Base-by-base conservation (phyloP, 2,113 vertebrate species). In the Elephantulus edwardii region DNA sequence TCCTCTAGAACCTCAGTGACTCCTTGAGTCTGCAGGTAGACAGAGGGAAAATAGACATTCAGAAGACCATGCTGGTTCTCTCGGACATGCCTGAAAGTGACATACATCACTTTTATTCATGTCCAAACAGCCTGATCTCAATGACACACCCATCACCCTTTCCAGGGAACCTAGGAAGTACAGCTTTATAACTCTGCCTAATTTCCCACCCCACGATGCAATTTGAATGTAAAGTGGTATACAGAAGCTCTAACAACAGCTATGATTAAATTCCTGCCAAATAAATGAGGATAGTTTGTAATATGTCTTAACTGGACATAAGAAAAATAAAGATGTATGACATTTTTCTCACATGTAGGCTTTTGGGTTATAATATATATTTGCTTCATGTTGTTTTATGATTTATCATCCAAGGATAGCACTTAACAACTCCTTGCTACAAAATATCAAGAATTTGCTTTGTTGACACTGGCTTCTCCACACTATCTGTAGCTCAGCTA, bases 141-240 rank as follows among this genome's bases (percentile, higher is more conserved):
- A 42, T 35, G 58, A 50, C 50, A 70, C 24, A 38, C 9, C 11
- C 70, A 60, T n/a, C n/a, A n/a, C n/a, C n/a, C n/a, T 20, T 26
- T 87, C 86, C 70, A 70, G 20, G 14, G 11, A 64, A 30, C 52
- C 77, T 86, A 52, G 24, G 42, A 77, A 82, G 56, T 11, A 28
- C 11, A 14, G 17, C 22, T 24, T 33, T 60, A 22, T 30, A 60
- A 28, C 5, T 52, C 33, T 10, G 33, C 35, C 6, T 3, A 50
- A 40, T 44, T 70, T 86, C 33, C 44, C 83, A 78, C 46, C 38
- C 8, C 28, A 26, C 56, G 26, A 20, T 26, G 8, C 56, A 28
- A 35, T 4, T 5, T 12, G 44, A 6, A 3, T 13, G 0, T 13
- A n/a, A 7, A 22, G 38, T 6, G 9, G 6, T 8, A 2, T 35